Percentiles rank a stretch among this genome's conserved stretches.
Evolutionary conservation across 2,113 vertebrate genomes (phyloP).

Genomic region (Podiceps cristatus): DNA sequence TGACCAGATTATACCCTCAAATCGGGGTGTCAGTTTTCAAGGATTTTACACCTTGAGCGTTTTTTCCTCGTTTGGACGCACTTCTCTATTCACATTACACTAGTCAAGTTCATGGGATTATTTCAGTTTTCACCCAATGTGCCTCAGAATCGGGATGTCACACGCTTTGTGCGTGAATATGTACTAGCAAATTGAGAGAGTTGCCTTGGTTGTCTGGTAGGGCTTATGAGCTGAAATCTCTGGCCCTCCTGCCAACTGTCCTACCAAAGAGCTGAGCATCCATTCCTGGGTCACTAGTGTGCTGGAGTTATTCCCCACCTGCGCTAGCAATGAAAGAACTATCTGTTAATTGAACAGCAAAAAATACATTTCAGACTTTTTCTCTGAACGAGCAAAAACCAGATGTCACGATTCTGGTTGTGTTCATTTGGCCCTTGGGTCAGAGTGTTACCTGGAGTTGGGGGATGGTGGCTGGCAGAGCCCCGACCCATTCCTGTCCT

Average conservation of each 20-base stretch:
- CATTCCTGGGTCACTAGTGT: neutral
- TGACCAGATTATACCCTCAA: neutral
- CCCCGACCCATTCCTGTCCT: neutral
- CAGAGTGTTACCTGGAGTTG: neutral
- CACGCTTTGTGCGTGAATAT: neutral
- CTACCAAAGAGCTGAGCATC: neutral
- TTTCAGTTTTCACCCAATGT: neutral
- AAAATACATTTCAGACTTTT: neutral
- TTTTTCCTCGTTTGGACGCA: neutral
- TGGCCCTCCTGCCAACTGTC: neutral
- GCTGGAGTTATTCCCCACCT: neutral
- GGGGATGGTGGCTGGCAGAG: neutral
- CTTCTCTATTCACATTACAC: neutral
- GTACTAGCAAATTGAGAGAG: neutral
- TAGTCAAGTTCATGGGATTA: neutral
- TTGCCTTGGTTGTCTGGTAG: neutral
- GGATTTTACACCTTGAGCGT: neutral
- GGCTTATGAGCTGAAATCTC: rapidly evolving
- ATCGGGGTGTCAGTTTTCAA: neutral
- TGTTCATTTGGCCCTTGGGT: neutral
- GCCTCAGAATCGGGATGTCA: rapidly evolving
- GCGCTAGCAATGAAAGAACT: neutral
- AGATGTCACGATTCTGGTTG: neutral
- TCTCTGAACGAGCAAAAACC: neutral
- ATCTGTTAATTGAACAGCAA: neutral